phyloP scores from a whole-genome alignment of 2,888 invertebrate species.

The Iselma pallidipennis region DNA sequence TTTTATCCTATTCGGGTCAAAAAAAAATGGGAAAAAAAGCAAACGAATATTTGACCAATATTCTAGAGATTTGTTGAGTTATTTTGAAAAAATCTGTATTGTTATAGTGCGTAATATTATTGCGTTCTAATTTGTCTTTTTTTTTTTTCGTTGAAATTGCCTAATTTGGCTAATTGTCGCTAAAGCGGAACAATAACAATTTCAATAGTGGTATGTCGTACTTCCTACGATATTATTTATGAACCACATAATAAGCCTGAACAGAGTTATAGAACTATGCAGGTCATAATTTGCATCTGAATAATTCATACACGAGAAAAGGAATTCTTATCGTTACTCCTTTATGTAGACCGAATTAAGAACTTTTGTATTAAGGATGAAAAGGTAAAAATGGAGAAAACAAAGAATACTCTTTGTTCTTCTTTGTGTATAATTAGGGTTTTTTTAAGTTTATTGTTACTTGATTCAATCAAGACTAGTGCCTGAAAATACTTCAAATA shows the following conservation, averaged over 20 bases:
- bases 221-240: not conserved
- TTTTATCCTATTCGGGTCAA: not conserved
- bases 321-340: not conserved
- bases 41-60: not conserved
- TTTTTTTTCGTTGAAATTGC: not conserved
- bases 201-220: not conserved
- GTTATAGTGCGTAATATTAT: too few relatives aligned
- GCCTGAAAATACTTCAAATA: too few relatives aligned
- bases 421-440: too few relatives aligned
- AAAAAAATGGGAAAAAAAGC: not conserved
- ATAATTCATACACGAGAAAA: too few relatives aligned
- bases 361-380: not conserved
- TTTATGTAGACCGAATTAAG: too few relatives aligned
- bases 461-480: too few relatives aligned
- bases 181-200: not conserved
- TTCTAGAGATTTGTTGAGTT: not conserved
- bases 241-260: too few relatives aligned
- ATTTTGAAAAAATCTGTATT: too few relatives aligned
- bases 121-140: too few relatives aligned
- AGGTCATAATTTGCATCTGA: slow-evolving; percentile 2
- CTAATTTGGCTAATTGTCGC: not conserved
- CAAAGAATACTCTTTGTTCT: too few relatives aligned
- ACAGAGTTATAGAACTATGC: not conserved
- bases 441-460: too few relatives aligned
- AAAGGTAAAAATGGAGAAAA: too few relatives aligned